Evolutionary conservation across 2,113 vertebrate species (phyloP).

Genomic region (Fulmarus glacialis): DNA sequence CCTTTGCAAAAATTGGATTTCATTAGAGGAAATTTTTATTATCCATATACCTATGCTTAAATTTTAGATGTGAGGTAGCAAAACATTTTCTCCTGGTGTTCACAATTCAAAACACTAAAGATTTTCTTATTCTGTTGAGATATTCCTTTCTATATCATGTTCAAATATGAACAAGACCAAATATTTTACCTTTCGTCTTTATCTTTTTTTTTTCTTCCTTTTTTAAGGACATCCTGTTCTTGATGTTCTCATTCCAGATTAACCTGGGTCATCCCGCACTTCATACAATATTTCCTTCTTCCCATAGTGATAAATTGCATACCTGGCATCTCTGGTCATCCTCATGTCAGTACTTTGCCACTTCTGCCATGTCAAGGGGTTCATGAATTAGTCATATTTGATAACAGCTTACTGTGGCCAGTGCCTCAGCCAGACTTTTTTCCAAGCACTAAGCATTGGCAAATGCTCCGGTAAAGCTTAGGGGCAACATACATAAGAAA

Average conservation of each 20-base stretch:
- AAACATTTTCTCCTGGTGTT: conserved; percentile 11
- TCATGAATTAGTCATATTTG: not conserved
- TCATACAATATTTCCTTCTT: not conserved
- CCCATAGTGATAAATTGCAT: not conserved
- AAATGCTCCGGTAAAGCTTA: not conserved
- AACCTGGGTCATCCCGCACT: not conserved
- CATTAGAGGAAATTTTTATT: not conserved
- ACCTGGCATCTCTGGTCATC: not conserved
- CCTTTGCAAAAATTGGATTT: not conserved
- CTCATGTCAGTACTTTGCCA: not conserved
- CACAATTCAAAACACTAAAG: conserved; percentile 1
- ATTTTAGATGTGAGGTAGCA: conserved; percentile 33
- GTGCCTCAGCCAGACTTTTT: not conserved
- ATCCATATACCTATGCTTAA: not conserved
- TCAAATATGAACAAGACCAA: not conserved
- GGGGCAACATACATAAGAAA: not conserved
- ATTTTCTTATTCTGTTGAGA: not conserved
- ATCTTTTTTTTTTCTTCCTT: not conserved
- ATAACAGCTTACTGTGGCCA: not conserved
- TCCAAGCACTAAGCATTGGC: not conserved
- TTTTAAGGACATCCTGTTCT: not conserved
- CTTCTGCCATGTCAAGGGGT: not conserved
- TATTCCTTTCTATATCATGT: not conserved
- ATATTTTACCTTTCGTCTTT: not conserved
- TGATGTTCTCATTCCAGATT: not conserved